Conservation (phyloP, 2,888 invertebrate genomes). For the Drosophila gaucha region DNA sequence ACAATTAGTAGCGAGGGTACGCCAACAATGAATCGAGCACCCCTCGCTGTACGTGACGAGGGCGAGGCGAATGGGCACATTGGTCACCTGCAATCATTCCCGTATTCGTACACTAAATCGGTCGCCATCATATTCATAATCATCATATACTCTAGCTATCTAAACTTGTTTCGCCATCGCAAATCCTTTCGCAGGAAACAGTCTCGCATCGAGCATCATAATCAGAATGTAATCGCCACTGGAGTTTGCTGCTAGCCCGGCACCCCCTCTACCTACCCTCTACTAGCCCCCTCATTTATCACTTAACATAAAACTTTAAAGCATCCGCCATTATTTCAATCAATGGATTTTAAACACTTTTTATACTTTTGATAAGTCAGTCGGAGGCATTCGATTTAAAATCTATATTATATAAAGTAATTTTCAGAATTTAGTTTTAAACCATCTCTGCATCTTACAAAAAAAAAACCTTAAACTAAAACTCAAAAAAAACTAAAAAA, state of each 20-base stretch:
- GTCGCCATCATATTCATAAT: constrained; percentile 67
- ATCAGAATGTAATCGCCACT: constrained; percentile 25
- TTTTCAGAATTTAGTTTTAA: constrained; percentile 75
- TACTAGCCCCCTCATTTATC: not conserved
- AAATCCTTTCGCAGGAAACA: constrained; percentile 85
- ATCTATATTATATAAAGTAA: constrained; percentile 57
- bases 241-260: constrained; percentile 57
- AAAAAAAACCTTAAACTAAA: constrained; percentile 20
- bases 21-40: constrained; percentile 8
- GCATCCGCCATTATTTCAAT: constrained; percentile 47
- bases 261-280: constrained; percentile 4
- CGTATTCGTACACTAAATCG: constrained; percentile 35
- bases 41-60: constrained; percentile 17
- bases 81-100: constrained; percentile 41
- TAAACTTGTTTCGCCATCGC: constrained; percentile 84
- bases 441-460: constrained; percentile 44
- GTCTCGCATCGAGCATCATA: constrained; percentile 9
- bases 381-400: constrained; percentile 80
- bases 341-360: constrained; percentile 80
- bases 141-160: constrained; percentile 82
- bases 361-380: constrained; percentile 80
- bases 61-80: constrained; percentile 12
- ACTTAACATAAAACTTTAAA: constrained; percentile 38
- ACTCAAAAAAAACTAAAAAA: constrained; percentile 1
- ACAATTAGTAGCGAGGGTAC: constrained; percentile 60